Conservation (phyloP, 2,113 vertebrate species). For the Loxodonta africana region DNA sequence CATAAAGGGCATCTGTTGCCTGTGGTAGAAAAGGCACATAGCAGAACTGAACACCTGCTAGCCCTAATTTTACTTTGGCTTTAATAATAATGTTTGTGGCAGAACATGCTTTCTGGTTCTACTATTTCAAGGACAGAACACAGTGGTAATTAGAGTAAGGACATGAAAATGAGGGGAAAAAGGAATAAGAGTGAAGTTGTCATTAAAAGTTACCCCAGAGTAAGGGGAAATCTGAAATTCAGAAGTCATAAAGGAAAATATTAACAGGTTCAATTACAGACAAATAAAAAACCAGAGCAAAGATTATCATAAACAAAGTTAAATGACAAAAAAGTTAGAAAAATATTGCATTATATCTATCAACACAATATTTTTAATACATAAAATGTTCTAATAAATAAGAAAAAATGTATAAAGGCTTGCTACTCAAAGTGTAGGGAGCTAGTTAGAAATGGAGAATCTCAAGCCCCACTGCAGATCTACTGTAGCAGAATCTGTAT, state of each 20-base stretch:
- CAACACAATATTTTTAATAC: slow-evolving; percentile 2
- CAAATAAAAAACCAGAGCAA: slow-evolving; percentile 9
- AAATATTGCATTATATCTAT: neutral
- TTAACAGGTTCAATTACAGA: neutral
- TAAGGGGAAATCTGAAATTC: slow-evolving; percentile 17
- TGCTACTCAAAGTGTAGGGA: neutral
- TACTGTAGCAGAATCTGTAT: neutral
- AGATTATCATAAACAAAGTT: neutral
- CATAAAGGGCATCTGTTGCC: slow-evolving; percentile 80
- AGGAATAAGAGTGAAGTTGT: neutral
- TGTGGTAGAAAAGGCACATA: slow-evolving; percentile 66
- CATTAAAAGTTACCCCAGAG: neutral
- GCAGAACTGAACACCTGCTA: neutral
- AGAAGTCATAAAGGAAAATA: slow-evolving; percentile 49
- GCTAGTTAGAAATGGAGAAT: neutral
- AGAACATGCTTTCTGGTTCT: slow-evolving; percentile 4
- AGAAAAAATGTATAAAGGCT: neutral
- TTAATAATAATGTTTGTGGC: neutral
- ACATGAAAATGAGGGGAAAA: neutral
- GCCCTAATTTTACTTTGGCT: neutral
- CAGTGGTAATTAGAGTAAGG: neutral
- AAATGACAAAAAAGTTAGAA: neutral
- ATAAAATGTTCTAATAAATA: neutral
- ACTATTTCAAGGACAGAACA: neutral
- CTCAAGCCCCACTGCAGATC: neutral